Conservation (phyloP, 2,888 invertebrate genomes). For the Dicranocentrus wangi region DNA sequence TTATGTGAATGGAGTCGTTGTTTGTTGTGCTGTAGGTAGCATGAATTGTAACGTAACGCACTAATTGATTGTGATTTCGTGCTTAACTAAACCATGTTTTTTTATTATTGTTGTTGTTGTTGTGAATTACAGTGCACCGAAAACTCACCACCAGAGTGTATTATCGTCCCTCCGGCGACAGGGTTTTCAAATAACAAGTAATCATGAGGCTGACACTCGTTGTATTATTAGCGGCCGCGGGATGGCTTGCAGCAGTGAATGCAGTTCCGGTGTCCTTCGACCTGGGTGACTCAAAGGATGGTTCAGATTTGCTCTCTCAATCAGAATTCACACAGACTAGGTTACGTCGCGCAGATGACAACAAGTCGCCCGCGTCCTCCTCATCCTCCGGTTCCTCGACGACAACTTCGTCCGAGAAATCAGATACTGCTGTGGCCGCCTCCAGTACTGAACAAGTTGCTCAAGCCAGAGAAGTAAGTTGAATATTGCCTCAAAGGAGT, state of each 20-base stretch:
- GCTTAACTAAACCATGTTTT: too few relatives aligned
- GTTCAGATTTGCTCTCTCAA: conserved; percentile 72
- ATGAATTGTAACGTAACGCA: too few relatives aligned
- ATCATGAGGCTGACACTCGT: conserved; percentile 70
- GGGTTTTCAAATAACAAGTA: conserved; percentile 10
- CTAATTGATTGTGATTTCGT: too few relatives aligned
- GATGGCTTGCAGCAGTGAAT: conserved; percentile 51
- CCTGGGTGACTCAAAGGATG: conserved; percentile 67
- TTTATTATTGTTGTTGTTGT: too few relatives aligned
- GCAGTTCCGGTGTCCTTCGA: conserved; percentile 72
- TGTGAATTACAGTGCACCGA: conserved; percentile 7
- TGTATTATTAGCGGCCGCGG: conserved; percentile 61
- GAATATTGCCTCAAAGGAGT: too few relatives aligned
- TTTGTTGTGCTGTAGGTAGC: too few relatives aligned
- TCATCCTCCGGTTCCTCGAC: conserved; percentile 53
- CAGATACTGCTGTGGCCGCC: conserved; percentile 63
- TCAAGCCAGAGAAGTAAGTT: conserved; percentile 69
- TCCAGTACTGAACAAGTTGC: conserved; percentile 68
- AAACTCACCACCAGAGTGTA: background rate
- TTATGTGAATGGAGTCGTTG: too few relatives aligned
- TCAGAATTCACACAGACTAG: conserved; percentile 69
- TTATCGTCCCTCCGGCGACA: conserved; percentile 10
- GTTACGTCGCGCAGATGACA: conserved; percentile 69
- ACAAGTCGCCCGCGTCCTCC: conserved; percentile 46
- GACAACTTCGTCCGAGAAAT: conserved; percentile 54